Conservation (phyloP, 23 tunicate species). For the Botrylloides violaceus region DNA sequence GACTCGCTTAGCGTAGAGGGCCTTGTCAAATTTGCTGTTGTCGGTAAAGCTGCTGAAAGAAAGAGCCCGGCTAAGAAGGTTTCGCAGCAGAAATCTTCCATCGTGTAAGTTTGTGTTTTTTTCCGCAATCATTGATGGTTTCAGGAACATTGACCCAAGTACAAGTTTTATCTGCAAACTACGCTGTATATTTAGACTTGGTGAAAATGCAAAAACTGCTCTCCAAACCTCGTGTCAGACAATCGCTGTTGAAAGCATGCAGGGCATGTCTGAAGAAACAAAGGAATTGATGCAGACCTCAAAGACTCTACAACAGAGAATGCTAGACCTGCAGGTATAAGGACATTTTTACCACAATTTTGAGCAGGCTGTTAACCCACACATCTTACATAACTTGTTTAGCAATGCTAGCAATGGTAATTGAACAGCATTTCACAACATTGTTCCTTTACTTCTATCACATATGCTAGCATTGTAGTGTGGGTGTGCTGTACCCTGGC, state of each 20-base stretch:
- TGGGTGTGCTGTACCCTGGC: too few relatives aligned
- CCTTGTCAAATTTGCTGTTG: slow-evolving; percentile 16
- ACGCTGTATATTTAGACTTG: background rate
- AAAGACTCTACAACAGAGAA: slow-evolving; percentile 54
- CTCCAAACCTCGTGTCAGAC: slow-evolving; percentile 1
- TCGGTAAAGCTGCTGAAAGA: slow-evolving; percentile 19
- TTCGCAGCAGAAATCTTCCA: slow-evolving; percentile 3
- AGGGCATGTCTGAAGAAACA: background rate
- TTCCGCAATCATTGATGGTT: too few relatives aligned
- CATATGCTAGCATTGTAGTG: too few relatives aligned
- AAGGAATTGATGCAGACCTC: slow-evolving; percentile 34
- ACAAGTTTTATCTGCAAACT: too few relatives aligned
- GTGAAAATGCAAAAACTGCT: slow-evolving; percentile 3
- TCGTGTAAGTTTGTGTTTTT: slow-evolving; percentile 4
- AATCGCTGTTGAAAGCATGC: background rate
- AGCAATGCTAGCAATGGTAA: too few relatives aligned
- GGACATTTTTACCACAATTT: too few relatives aligned
- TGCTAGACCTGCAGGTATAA: slow-evolving; percentile 68
- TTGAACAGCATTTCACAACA: too few relatives aligned
- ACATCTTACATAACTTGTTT: too few relatives aligned
- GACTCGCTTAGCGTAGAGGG: slow-evolving; percentile 1
- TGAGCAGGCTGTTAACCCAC: too few relatives aligned
- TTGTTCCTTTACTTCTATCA: too few relatives aligned
- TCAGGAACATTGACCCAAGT: too few relatives aligned
- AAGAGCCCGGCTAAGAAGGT: slow-evolving; percentile 3